Percentiles rank a stretch among this genome's conserved stretches.
Conservation (phyloP, 2,888 invertebrate species). For the Cataglyphis altisquamis region DNA sequence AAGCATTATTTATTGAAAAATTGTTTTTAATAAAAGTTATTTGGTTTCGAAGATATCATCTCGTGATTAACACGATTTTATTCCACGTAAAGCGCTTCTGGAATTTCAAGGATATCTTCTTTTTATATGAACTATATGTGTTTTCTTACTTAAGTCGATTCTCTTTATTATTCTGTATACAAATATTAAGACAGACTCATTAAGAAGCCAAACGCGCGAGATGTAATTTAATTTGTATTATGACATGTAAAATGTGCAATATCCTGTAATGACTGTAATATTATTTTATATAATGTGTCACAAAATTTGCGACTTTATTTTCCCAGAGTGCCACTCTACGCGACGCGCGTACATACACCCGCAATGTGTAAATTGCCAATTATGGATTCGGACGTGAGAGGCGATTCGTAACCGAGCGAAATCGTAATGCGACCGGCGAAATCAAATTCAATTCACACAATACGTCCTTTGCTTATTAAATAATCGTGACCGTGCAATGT, state of each 20-base stretch:
- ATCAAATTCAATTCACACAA: slow-evolving; percentile 37
- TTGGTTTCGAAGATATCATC: neutral
- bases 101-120: neutral
- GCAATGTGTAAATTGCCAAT: slow-evolving; percentile 57
- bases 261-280: neutral
- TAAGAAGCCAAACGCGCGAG: neutral
- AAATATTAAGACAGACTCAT: neutral
- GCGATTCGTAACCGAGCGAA: slow-evolving; percentile 32
- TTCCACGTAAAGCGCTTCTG: neutral
- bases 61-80: neutral
- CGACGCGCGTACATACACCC: slow-evolving; percentile 42
- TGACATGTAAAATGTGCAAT: neutral
- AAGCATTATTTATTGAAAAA: neutral
- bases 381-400: slow-evolving; percentile 38
- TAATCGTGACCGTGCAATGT: slow-evolving; percentile 31
- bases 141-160: neutral
- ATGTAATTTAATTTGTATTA: neutral
- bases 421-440: slow-evolving; percentile 12
- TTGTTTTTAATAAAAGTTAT: neutral
- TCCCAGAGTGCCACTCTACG: slow-evolving; percentile 33
- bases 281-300: neutral
- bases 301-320: slow-evolving; percentile 42
- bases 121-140: neutral
- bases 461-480: slow-evolving; percentile 44
- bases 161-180: neutral